Evolutionary conservation across 2,888 invertebrate genomes (phyloP).

Genomic region (Candidula unifasciata): DNA sequence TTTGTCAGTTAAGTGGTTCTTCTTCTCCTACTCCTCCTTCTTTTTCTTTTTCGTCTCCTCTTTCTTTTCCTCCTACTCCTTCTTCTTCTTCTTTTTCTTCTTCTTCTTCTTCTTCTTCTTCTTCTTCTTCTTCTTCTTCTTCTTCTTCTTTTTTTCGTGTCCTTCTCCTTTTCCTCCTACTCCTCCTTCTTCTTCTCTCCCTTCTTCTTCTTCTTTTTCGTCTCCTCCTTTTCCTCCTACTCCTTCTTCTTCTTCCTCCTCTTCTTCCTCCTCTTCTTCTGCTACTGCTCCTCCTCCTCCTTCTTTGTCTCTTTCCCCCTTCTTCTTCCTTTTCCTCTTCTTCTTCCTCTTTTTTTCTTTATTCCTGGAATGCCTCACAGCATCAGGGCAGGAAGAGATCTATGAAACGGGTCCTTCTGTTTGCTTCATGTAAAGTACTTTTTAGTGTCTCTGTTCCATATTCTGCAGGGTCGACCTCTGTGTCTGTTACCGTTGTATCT

Average conservation of each 20-base stretch:
- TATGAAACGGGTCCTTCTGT: too few relatives aligned
- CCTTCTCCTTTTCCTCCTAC: neutral
- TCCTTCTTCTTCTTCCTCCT: neutral
- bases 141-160: neutral
- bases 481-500: too few relatives aligned
- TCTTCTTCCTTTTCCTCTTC: too few relatives aligned
- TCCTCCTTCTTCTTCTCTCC: conserved; percentile 21
- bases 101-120: too few relatives aligned
- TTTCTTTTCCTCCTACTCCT: neutral
- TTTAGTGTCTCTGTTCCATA: too few relatives aligned
- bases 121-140: neutral
- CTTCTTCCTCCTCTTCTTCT: neutral
- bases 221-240: conserved; percentile 19
- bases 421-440: too few relatives aligned
- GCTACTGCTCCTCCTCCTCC: neutral
- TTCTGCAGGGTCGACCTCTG: too few relatives aligned
- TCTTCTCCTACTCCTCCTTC: neutral
- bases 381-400: too few relatives aligned
- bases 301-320: neutral
- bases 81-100: too few relatives aligned
- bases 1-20: too few relatives aligned
- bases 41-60: neutral
- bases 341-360: too few relatives aligned
- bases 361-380: too few relatives aligned
- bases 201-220: conserved; percentile 25